phyloP scores from a whole-genome alignment of 2,113 vertebrate species.

The Brachypodius melanocephalos region DNA sequence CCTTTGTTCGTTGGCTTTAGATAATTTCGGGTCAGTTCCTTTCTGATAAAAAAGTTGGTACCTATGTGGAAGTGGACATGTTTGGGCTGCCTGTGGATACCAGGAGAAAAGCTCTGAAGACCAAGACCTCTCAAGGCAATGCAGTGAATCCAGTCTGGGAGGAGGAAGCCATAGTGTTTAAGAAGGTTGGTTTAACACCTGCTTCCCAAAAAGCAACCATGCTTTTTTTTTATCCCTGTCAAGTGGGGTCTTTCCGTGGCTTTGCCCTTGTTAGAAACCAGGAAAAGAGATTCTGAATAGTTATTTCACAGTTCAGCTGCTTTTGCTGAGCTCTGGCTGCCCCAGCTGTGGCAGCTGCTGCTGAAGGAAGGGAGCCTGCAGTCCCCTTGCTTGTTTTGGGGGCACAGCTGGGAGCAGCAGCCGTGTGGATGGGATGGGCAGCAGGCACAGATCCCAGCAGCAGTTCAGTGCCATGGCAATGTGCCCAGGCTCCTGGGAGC shows the following conservation, averaged over 20 bases:
- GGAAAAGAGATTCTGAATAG: neutral
- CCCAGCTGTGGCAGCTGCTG: neutral
- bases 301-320: neutral
- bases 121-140: conserved; percentile 93
- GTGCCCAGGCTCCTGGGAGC: neutral
- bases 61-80: conserved; percentile 97
- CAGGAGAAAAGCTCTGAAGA: conserved; percentile 93
- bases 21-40: conserved; percentile 98
- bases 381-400: neutral
- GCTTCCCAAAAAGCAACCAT: neutral
- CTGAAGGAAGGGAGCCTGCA: neutral
- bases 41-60: conserved; percentile 95
- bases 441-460: neutral
- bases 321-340: neutral
- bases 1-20: conserved; percentile 67
- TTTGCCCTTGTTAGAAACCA: neutral
- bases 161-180: conserved; percentile 94
- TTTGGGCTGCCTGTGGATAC: conserved; percentile 96
- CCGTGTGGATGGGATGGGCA: fast-evolving
- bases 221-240: neutral
- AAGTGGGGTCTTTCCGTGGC: neutral
- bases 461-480: neutral
- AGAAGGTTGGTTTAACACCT: conserved; percentile 79
- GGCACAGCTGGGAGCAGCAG: neutral
- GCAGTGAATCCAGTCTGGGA: conserved; percentile 97